Base-by-base conservation (phyloP, 2,797 vertebrate species). In the Poecilia velifera region DNA sequence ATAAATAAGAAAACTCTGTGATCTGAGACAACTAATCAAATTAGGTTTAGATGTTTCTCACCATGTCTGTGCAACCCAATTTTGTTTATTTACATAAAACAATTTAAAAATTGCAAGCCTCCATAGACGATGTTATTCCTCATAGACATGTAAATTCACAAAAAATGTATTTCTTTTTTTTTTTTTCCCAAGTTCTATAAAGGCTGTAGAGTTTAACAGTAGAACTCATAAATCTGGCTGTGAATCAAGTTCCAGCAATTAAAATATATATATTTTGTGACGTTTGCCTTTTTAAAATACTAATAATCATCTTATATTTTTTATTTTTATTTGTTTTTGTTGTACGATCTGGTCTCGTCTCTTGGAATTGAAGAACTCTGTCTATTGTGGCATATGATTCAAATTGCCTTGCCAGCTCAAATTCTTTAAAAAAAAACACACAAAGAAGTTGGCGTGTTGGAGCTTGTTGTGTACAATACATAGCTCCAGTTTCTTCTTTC, bases 1-100 rank as follows among this genome's bases (percentile, higher is more conserved):
- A 39, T 39, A 39, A 41, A 41, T 41, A 41, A 41, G 41, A 64
- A 20, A 81, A 28, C 49, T 28, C 64, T 71, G 8, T 68, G 81
- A 83, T 78, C 78, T 70, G 81, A 76, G 78, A 81, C 73, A 77
- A 28, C 41, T 86, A 79, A 89, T 90, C 34, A 76, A 83, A 87
- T 91, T 46, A 66, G 18, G 7, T 41, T 39, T 39, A 22, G 39
- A 66, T 66, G 34, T 39, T 39, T 66, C 9, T 39, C 36, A 9
- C 20, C 64, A 22, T 39, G 39, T 84, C 76, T 76, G 55, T 86
- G 39, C 1, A 0, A 31, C 10, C 7, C 51, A 72, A 72, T 77
- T 66, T 34, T 46, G 25, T 55, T n/a, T 12, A n/a, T 39, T 74
- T 51, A 5, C 62, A 6, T 4, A 43, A 6, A 64, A 36, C 31